Conservation (phyloP, 2,888 invertebrate species). For the Leptodirus hochenwartii region DNA sequence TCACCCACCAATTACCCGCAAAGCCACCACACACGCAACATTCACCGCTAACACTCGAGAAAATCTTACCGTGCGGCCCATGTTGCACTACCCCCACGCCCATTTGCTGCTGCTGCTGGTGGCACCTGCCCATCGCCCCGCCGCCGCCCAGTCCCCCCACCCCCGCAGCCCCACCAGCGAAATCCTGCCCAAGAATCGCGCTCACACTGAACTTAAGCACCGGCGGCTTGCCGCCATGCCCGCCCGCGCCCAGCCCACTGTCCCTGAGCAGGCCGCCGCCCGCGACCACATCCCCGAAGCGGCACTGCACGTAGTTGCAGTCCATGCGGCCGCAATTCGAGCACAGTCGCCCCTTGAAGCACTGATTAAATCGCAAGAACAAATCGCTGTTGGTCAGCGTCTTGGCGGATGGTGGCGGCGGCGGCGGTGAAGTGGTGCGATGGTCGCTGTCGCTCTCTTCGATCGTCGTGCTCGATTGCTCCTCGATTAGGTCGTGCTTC, state of each 20-base stretch:
- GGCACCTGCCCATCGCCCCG: slow-evolving; percentile 4
- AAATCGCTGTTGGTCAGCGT: slow-evolving; percentile 19
- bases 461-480: slow-evolving; percentile 12
- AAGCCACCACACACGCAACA: no score
- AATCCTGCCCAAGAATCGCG: slow-evolving; percentile 62
- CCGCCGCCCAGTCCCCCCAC: background rate
- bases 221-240: slow-evolving; percentile 36
- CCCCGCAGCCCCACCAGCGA: slow-evolving; percentile 1
- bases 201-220: slow-evolving; percentile 84
- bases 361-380: slow-evolving; percentile 22
- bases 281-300: slow-evolving; percentile 14
- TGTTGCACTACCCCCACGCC: no score
- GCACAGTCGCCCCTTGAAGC: slow-evolving; percentile 28
- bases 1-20: no score
- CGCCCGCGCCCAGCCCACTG: background rate
- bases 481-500: slow-evolving; percentile 5
- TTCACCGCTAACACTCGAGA: no score
- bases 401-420: background rate
- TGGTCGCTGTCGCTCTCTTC: slow-evolving; percentile 17
- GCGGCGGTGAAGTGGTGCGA: background rate
- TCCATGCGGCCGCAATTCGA: slow-evolving; percentile 36
- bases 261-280: slow-evolving; percentile 1
- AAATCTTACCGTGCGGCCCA: no score
- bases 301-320: slow-evolving; percentile 30
- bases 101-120: slow-evolving; percentile 7